These are phyloP conservation scores for Epirrhoe alternata DNA, from an alignment of 2,888 invertebrate genomes.

Conservation along the genomic window DNA sequence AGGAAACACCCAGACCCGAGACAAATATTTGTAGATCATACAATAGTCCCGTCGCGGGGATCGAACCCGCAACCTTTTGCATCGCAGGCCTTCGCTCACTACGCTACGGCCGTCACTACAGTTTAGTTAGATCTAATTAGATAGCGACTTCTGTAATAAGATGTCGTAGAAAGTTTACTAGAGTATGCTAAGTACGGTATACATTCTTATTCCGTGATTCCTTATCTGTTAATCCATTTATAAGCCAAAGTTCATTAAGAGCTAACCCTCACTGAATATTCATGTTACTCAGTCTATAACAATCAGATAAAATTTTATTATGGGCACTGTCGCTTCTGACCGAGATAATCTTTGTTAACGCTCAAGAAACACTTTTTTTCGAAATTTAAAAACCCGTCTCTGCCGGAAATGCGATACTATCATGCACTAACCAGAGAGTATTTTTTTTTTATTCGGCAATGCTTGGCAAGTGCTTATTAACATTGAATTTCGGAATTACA, in stretches of 20 bases:
- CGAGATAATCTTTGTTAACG: conserved; percentile 58
- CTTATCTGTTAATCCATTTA: conserved; percentile 31
- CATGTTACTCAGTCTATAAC: conserved; percentile 27
- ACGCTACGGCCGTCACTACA: too few relatives aligned
- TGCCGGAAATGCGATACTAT: conserved; percentile 81
- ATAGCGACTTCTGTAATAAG: not conserved
- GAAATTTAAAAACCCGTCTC: conserved; percentile 64
- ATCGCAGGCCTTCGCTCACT: too few relatives aligned
- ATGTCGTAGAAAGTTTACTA: not conserved
- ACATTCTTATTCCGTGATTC: conserved; percentile 7
- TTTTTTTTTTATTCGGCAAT: conserved; percentile 50
- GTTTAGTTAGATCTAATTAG: not conserved
- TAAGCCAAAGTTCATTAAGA: conserved; percentile 35
- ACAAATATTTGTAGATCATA: too few relatives aligned
- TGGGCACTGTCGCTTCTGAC: conserved; percentile 48
- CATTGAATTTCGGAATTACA: conserved; percentile 25
- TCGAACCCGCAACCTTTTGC: too few relatives aligned
- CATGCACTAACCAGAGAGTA: conserved; percentile 65
- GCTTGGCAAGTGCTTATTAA: conserved; percentile 31
- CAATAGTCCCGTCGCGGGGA: too few relatives aligned
- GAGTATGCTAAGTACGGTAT: conserved; percentile 1
- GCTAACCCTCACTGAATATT: conserved; percentile 30
- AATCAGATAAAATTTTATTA: conserved; percentile 38
- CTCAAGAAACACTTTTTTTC: conserved; percentile 70
- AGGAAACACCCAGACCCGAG: too few relatives aligned